Evolutionary conservation across 2,113 vertebrate species (phyloP), one percentile per base, ranked within the genome.

Genomic region (Chionis minor): DNA sequence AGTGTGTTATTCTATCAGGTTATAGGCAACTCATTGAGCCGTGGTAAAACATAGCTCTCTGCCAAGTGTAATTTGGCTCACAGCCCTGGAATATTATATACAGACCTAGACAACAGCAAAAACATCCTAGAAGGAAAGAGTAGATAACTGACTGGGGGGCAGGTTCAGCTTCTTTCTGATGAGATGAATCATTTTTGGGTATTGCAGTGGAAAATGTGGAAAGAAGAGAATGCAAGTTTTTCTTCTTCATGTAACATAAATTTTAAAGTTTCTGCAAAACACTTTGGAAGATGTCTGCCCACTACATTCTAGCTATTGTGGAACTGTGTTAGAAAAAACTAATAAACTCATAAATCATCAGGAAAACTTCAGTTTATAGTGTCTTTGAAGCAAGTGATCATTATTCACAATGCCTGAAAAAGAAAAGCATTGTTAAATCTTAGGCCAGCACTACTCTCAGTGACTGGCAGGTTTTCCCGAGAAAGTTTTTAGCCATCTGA

Each of bases 51-150:
- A 88, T 35, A 94, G 12, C 26, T 69, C 61, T 71, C 63, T 92
- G 74, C 47, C 55, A 95, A 90, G 66, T 77, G 33, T 93, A 79
- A 88, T 90, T 77, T 96, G 93, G 58, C 52, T 82, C 69, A 58
- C 23, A 75, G 51, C 22, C 47, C 21, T 94, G 67, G 65, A 80
- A 87, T 92, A 88, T 85, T 38, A 35, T 88, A 79, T 28, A 81
- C 45, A 96, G 86, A 90, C 42, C 28, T 69, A 79, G 58, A 59
- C 56, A 90, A 81, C 16, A 91, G 44, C 63, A 95, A 95, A 69
- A 94, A 9, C 35, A 59, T 49, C 4, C 0, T 11, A 92, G 84
- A 93, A 92, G 38, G 26, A 84, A 94, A 85, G 26, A 67, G 20
- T 14, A 77, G 86, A 75, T 84, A 54, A 83, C 30, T 88, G 80